These are phyloP conservation scores for Dioctria rufipes DNA, from an alignment of 2,888 invertebrate genomes.

Conservation along the genomic window DNA sequence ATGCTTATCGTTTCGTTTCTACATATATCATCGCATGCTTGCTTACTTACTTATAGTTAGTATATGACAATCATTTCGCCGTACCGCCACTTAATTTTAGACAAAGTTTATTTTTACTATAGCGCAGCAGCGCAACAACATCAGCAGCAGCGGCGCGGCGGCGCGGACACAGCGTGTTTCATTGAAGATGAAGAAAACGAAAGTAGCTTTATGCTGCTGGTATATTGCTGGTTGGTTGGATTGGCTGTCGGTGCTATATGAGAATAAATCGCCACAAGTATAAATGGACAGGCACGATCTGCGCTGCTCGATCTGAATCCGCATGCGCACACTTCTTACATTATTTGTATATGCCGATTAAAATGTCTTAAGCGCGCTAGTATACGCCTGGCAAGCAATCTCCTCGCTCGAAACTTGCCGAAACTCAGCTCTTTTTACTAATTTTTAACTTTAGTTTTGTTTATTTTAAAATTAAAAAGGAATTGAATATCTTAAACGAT, in stretches of 20 bases:
- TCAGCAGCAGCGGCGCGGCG: background rate
- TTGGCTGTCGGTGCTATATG: slow-evolving; percentile 33
- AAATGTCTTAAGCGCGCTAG: slow-evolving; percentile 30
- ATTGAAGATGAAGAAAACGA: slow-evolving; percentile 47
- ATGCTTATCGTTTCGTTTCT: background rate
- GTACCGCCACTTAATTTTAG: slow-evolving; percentile 7
- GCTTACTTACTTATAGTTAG: background rate
- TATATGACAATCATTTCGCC: background rate
- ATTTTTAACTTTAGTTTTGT: background rate
- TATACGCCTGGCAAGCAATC: slow-evolving; percentile 32
- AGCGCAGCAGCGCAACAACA: background rate
- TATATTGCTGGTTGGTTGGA: too few relatives aligned
- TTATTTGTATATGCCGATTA: slow-evolving; percentile 31
- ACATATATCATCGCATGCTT: background rate
- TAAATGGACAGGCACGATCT: slow-evolving; percentile 40
- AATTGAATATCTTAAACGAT: background rate
- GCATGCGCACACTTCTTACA: slow-evolving; percentile 46
- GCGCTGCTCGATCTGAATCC: slow-evolving; percentile 45
- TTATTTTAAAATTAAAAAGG: slow-evolving; percentile 6
- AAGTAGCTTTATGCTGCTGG: slow-evolving; percentile 1
- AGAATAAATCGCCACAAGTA: slow-evolving; percentile 25
- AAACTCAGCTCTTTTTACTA: background rate
- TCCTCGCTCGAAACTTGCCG: slow-evolving; percentile 7
- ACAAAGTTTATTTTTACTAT: slow-evolving; percentile 12
- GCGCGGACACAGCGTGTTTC: background rate